Evolutionary conservation across 2,888 invertebrate species (phyloP).

Genomic region (Capitulum mitella): DNA sequence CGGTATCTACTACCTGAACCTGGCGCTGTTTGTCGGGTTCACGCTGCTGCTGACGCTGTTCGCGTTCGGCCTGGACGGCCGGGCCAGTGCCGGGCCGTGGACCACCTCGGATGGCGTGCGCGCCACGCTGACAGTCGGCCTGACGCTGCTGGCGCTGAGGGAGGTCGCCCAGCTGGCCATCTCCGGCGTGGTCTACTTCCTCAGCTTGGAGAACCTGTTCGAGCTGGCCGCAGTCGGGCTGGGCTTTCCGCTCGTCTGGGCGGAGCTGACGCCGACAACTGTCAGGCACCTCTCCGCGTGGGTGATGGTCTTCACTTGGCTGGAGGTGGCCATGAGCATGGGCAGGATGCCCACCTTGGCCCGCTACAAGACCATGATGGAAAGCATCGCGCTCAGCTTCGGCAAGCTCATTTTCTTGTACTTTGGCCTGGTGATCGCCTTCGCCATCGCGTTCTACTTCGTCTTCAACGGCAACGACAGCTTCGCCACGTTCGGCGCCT

Average conservation of each 20-base stretch:
- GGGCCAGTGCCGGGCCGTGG: not conserved
- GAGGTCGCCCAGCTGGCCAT: not conserved
- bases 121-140: not conserved
- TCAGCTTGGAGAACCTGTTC: not conserved
- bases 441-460: constrained; percentile 35
- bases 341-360: constrained; percentile 34
- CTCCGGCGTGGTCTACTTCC: not conserved
- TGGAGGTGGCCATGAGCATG: constrained; percentile 34
- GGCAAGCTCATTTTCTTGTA: constrained; percentile 34
- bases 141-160: not conserved
- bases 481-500: constrained; percentile 33
- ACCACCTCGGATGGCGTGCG: not conserved
- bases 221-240: not conserved
- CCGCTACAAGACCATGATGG: constrained; percentile 35
- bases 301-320: constrained; percentile 34
- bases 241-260: not conserved
- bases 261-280: not conserved
- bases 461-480: constrained; percentile 9
- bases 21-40: not conserved
- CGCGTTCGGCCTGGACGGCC: not conserved
- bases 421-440: constrained; percentile 33
- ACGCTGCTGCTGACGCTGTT: not conserved
- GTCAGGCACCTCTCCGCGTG: constrained; percentile 34
- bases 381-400: constrained; percentile 35
- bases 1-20: not conserved